A percentile compares a stretch with the other conserved stretches of the same genome.
These are phyloP conservation scores for Amiota communis DNA, from an alignment of 2,888 invertebrate genomes.

Conservation along the genomic window DNA sequence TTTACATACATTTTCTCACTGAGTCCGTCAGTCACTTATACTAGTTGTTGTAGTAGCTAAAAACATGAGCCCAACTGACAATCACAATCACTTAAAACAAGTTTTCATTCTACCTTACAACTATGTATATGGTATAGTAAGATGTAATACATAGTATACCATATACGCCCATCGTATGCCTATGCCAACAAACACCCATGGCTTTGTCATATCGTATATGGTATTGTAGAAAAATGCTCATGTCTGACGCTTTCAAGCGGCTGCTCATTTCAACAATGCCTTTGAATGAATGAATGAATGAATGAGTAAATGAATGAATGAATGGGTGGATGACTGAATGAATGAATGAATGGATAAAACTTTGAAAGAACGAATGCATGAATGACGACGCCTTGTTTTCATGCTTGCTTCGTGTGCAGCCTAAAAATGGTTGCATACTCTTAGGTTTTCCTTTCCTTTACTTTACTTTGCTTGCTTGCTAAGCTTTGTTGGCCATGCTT, in stretches of 20 bases:
- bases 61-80: slow-evolving; percentile 4
- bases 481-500: neutral
- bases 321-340: neutral
- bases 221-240: neutral
- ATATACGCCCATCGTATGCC: neutral
- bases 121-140: too few relatives aligned
- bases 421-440: slow-evolving; percentile 5
- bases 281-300: neutral
- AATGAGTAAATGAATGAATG: neutral
- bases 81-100: slow-evolving; percentile 15
- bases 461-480: slow-evolving; percentile 12
- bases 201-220: neutral
- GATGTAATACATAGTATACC: too few relatives aligned
- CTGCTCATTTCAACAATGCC: slow-evolving; percentile 13
- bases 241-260: neutral
- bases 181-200: neutral
- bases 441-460: neutral
- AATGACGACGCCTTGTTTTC: neutral
- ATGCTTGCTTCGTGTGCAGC: neutral
- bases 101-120: neutral
- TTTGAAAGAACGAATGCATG: neutral
- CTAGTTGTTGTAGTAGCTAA: neutral
- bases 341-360: neutral
- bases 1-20: neutral
- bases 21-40: too few relatives aligned